Conservation (phyloP, 2,888 invertebrate species). For the Aphodius granarius region DNA sequence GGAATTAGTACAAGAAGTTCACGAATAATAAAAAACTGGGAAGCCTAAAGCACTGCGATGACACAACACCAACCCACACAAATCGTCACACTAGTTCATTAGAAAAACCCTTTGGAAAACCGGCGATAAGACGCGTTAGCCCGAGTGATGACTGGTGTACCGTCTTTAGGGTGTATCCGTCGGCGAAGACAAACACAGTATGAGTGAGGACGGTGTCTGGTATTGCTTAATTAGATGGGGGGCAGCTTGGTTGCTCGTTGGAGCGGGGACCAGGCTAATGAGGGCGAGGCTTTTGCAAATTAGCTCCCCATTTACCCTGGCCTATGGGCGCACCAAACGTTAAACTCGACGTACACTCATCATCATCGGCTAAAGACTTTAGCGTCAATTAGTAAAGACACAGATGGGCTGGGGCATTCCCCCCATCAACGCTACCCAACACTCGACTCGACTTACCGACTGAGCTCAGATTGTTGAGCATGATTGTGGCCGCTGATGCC, state of each 20-base stretch:
- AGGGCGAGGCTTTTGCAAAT: slow-evolving; percentile 56
- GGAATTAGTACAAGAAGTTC: not conserved
- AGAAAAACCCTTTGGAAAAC: not conserved
- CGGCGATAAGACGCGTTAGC: not conserved
- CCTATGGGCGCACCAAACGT: slow-evolving; percentile 45
- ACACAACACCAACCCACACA: not conserved
- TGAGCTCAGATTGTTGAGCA: slow-evolving; percentile 54
- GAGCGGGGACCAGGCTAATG: slow-evolving; percentile 44
- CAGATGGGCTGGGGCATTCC: slow-evolving; percentile 28
- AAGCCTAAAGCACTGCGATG: not conserved
- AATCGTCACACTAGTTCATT: not conserved
- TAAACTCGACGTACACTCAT: not conserved
- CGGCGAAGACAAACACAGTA: slow-evolving; percentile 2
- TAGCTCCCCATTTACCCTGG: slow-evolving; percentile 55
- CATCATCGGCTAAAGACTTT: slow-evolving; percentile 50
- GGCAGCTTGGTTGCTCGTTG: too few species aligned
- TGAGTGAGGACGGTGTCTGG: not conserved
- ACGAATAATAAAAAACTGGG: not conserved
- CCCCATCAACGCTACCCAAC: slow-evolving; percentile 44
- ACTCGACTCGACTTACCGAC: slow-evolving; percentile 52
- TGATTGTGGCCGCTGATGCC: slow-evolving; percentile 37
- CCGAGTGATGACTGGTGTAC: not conserved
- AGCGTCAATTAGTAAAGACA: slow-evolving; percentile 50
- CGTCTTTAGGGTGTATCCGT: not conserved
- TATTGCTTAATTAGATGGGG: not conserved